Conservation (phyloP, 2,888 invertebrate species). For the Phengaris alcon region DNA sequence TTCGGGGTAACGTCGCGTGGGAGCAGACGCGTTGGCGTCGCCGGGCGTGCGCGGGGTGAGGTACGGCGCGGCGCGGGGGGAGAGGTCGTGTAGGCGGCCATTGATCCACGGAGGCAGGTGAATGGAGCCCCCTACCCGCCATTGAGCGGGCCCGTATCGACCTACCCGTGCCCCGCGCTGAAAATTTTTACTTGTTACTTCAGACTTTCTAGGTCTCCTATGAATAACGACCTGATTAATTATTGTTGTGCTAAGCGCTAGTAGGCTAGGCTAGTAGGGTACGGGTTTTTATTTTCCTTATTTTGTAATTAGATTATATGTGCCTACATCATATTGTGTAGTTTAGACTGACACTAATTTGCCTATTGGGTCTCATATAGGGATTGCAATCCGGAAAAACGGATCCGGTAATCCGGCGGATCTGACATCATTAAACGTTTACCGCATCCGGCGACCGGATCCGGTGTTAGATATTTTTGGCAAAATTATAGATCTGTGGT, state of each 20-base stretch:
- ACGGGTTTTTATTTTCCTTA: neutral
- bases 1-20: constrained; percentile 61
- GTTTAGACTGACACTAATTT: no score
- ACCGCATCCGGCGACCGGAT: no score
- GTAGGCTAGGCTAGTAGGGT: neutral
- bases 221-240: constrained; percentile 21
- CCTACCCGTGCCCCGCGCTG: constrained; percentile 43
- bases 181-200: constrained; percentile 28
- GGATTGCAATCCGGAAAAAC: no score
- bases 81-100: constrained; percentile 70
- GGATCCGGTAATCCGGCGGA: no score
- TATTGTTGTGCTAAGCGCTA: constrained; percentile 1
- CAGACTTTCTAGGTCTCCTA: constrained; percentile 31
- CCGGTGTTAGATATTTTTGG: no score
- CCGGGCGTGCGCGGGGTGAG: constrained; percentile 40
- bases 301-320: neutral
- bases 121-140: constrained; percentile 67
- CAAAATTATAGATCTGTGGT: no score
- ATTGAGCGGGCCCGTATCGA: constrained; percentile 64
- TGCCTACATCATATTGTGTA: no score
- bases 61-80: constrained; percentile 43
- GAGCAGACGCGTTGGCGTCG: constrained; percentile 61
- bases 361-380: no score
- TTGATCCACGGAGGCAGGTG: constrained; percentile 73
- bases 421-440: no score